A percentile compares a stretch with the other conserved stretches of the same genome.
These are phyloP conservation scores for Deilephila porcellus DNA, from an alignment of 2,888 invertebrate genomes.

Conservation along the genomic window DNA sequence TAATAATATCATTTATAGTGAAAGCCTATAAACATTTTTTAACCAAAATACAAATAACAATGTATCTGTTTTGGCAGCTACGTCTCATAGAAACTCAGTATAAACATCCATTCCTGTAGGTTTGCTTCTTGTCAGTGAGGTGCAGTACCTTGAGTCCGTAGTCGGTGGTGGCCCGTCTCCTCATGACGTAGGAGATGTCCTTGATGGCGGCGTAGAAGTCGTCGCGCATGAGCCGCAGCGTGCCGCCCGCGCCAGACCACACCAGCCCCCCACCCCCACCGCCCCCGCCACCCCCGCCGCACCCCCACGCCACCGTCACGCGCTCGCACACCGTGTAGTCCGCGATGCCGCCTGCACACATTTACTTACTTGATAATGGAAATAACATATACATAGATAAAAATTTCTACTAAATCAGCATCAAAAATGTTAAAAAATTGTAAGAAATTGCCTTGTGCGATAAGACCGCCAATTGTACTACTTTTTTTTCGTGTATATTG, in stretches of 20 bases:
- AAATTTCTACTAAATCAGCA: no score
- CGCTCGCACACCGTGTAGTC: conserved; percentile 93
- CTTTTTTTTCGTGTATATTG: no score
- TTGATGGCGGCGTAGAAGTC: conserved; percentile 81
- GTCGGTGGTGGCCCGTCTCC: conserved; percentile 87
- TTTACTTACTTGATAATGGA: no score
- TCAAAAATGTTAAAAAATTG: no score
- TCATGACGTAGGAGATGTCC: conserved; percentile 91
- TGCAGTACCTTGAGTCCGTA: conserved; percentile 90
- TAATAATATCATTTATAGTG: not conserved
- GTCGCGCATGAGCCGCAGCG: conserved; percentile 74
- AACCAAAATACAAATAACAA: no score
- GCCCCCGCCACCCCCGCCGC: conserved; percentile 87
- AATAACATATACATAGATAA: no score
- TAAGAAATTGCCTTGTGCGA: no score
- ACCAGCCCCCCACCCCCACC: conserved; percentile 84
- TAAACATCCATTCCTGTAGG: no score
- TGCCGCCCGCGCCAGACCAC: conserved; percentile 87
- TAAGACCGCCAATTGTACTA: no score
- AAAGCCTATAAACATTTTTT: not conserved
- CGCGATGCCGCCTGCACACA: conserved; percentile 82
- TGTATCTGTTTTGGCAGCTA: no score
- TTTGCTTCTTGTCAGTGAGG: not conserved
- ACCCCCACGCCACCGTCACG: conserved; percentile 92
- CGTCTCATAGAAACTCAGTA: no score